These are phyloP conservation scores for Antennarius maculatus DNA, from an alignment of 2,797 vertebrate species.

Conservation along the genomic window DNA sequence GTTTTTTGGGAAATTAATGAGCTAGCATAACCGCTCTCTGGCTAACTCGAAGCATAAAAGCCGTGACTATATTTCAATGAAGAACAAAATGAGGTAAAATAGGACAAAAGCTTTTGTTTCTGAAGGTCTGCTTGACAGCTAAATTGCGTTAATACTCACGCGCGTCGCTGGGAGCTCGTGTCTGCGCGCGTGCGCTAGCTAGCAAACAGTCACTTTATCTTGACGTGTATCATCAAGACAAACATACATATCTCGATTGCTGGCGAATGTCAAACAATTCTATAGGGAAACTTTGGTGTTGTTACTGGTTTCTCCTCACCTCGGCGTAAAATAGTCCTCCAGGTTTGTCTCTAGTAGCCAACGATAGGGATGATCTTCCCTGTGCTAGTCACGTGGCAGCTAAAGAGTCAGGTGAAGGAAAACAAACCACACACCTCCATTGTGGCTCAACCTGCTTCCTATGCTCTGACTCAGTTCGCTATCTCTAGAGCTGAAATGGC, in stretches of 20 bases:
- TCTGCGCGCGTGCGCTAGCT: slow-evolving; percentile 45
- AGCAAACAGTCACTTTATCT: slow-evolving; percentile 43
- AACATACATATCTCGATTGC: slow-evolving; percentile 4
- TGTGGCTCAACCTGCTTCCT: slow-evolving; percentile 45
- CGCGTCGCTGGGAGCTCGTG: slow-evolving; percentile 60
- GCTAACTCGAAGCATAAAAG: slow-evolving; percentile 11
- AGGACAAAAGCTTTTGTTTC: background rate
- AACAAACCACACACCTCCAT: slow-evolving; percentile 53
- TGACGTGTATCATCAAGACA: slow-evolving; percentile 6
- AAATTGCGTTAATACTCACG: slow-evolving; percentile 26
- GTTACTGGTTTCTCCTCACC: slow-evolving; percentile 39
- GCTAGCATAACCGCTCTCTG: background rate
- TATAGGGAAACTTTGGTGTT: background rate
- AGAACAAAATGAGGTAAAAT: background rate
- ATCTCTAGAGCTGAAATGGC: slow-evolving; percentile 64
- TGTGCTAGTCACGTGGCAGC: slow-evolving; percentile 71
- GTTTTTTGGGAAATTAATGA: slow-evolving; percentile 15
- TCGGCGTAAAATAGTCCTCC: slow-evolving; percentile 33
- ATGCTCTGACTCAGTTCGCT: fast-evolving
- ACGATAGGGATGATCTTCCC: slow-evolving; percentile 69
- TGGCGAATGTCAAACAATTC: no score
- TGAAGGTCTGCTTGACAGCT: background rate
- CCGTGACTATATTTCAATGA: no score
- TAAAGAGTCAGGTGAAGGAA: slow-evolving; percentile 60
- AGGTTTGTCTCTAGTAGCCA: slow-evolving; percentile 35